These are phyloP conservation scores for Eutrigla gurnardus DNA, from an alignment of 2,797 vertebrate species.

Conservation along the genomic window DNA sequence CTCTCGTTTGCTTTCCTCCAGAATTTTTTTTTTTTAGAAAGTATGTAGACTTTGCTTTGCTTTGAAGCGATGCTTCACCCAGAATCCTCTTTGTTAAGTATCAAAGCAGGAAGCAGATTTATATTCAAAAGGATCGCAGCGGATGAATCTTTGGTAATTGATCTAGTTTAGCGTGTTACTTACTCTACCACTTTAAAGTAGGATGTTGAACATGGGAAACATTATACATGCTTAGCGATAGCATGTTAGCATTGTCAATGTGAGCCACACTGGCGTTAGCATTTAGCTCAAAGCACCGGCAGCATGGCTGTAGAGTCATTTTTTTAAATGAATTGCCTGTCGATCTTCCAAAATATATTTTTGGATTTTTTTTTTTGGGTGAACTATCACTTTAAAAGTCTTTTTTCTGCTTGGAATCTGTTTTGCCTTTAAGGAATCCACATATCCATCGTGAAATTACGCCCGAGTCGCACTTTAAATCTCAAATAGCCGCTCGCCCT, in stretches of 20 bases:
- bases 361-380: background rate
- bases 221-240: background rate
- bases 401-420: constrained; percentile 23
- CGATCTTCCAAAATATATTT: too few species aligned
- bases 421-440: constrained; percentile 14
- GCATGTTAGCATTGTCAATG: background rate
- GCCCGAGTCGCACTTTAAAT: constrained; percentile 56
- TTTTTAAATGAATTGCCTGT: background rate
- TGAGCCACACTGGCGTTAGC: background rate
- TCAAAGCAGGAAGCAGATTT: background rate
- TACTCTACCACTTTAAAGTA: too few species aligned
- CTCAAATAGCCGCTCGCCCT: constrained; percentile 21
- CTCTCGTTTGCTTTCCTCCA: background rate
- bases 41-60: background rate
- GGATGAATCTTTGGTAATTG: background rate
- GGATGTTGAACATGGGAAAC: background rate
- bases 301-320: background rate
- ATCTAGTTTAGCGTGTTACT: too few species aligned
- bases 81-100: background rate
- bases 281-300: background rate
- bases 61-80: constrained; percentile 24
- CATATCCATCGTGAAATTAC: constrained; percentile 28
- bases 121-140: background rate
- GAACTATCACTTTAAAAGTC: background rate
- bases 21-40: background rate